These are phyloP conservation scores for Dryas iulia DNA, from an alignment of 1,140 invertebrate species.

Conservation along the genomic window DNA sequence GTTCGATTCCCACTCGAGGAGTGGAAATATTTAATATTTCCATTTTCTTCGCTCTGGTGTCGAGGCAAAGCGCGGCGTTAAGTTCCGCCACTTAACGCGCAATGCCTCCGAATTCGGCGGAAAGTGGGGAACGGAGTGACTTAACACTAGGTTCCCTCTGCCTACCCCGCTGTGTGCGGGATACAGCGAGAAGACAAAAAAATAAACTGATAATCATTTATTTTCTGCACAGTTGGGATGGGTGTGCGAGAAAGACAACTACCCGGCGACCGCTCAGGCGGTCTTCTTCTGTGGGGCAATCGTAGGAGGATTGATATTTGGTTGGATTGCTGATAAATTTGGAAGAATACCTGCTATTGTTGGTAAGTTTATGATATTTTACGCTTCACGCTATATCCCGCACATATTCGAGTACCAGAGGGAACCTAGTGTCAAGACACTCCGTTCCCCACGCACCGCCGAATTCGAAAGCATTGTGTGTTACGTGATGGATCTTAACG, in stretches of 20 bases:
- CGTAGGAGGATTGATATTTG: slow-evolving; percentile 90
- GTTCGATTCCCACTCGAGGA: no score
- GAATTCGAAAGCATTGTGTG: no score
- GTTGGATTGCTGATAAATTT: slow-evolving; percentile 91
- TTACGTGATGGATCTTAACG: no score
- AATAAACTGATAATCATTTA: not conserved
- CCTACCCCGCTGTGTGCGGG: not conserved
- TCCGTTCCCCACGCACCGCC: no score
- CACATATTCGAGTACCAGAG: no score
- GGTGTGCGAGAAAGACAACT: slow-evolving; percentile 90
- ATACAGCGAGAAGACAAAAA: not conserved
- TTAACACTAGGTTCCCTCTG: not conserved
- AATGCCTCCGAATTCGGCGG: no score
- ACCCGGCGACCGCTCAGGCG: slow-evolving; percentile 87
- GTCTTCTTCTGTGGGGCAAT: slow-evolving; percentile 93
- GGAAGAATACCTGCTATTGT: slow-evolving; percentile 91
- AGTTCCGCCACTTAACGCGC: no score
- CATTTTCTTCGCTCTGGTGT: no score
- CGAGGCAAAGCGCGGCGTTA: no score
- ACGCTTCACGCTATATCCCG: no score
- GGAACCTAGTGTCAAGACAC: no score
- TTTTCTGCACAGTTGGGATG: slow-evolving; percentile 84
- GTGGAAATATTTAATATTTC: no score
- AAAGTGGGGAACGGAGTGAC: not conserved
- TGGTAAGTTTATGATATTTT: slow-evolving; percentile 57